A percentile compares a stretch with the other conserved stretches of the same genome.
Conservation (phyloP, 2,113 vertebrate genomes). For the Lagopus muta region DNA sequence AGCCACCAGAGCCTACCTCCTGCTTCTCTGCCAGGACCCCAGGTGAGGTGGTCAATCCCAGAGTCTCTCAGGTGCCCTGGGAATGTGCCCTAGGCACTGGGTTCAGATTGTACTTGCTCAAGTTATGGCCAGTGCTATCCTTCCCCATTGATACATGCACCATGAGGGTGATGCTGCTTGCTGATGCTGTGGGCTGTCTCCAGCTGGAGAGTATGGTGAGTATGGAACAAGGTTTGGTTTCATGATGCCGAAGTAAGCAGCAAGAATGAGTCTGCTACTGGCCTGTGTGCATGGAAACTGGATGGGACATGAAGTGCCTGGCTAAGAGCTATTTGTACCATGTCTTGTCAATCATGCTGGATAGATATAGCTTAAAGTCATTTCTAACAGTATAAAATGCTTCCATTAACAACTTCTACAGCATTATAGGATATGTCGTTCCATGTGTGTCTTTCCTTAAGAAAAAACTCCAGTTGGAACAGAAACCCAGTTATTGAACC, state of each 20-base stretch:
- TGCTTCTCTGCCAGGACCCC: not conserved
- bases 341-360: not conserved
- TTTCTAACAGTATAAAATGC: not conserved
- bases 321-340: not conserved
- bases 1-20: not conserved
- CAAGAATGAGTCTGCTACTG: not conserved
- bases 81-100: not conserved
- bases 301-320: not conserved
- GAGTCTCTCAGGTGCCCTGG: not conserved
- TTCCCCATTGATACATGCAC: not conserved
- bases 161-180: fast-evolving
- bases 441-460: not conserved
- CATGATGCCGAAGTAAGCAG: not conserved
- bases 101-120: not conserved
- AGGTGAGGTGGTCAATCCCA: not conserved
- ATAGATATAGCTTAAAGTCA: not conserved
- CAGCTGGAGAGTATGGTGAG: not conserved
- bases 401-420: not conserved
- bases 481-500: not conserved
- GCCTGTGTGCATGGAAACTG: not conserved
- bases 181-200: not conserved
- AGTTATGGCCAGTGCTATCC: not conserved
- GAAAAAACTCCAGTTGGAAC: not conserved
- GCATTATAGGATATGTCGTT: not conserved
- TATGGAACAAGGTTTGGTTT: not conserved